Conservation (phyloP, 2,888 invertebrate genomes). For the Molorchus minor region DNA sequence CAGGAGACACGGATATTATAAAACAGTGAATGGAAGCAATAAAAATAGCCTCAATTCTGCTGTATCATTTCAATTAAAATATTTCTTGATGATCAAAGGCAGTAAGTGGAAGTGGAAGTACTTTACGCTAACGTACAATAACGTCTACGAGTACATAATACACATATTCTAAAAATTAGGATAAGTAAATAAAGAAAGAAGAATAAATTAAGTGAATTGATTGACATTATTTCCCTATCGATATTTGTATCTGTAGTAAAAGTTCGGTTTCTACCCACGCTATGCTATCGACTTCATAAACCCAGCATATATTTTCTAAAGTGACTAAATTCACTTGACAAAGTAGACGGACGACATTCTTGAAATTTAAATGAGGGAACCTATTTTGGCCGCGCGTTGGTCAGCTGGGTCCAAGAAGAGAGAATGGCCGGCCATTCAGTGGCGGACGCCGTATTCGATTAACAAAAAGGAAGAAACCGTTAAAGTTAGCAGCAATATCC, state of each 20-base stretch:
- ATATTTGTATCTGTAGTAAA: slow-evolving; percentile 2
- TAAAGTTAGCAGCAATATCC: too few relatives aligned
- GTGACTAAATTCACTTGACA: slow-evolving; percentile 19
- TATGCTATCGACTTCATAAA: not conserved
- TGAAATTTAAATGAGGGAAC: slow-evolving; percentile 26
- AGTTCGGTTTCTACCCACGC: slow-evolving; percentile 2
- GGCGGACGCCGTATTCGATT: too few relatives aligned
- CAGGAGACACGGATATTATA: too few relatives aligned
- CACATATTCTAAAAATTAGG: too few relatives aligned
- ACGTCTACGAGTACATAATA: too few relatives aligned
- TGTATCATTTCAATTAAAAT: too few relatives aligned
- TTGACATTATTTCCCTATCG: not conserved
- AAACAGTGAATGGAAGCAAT: too few relatives aligned
- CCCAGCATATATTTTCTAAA: slow-evolving; percentile 13
- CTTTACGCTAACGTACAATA: too few relatives aligned
- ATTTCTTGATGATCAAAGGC: too few relatives aligned
- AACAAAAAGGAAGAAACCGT: not conserved
- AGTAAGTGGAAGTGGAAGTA: too few relatives aligned
- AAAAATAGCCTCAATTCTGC: too few relatives aligned
- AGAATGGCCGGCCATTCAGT: slow-evolving; percentile 24
- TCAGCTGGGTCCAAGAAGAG: slow-evolving; percentile 13
- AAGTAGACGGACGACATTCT: slow-evolving; percentile 29
- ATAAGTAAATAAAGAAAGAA: too few relatives aligned
- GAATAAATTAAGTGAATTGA: not conserved
- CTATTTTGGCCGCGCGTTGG: slow-evolving; percentile 22